Percentiles rank a stretch among this genome's conserved stretches.
Conservation (phyloP, 2,113 vertebrate species). For the Ailuropoda melanoleuca region DNA sequence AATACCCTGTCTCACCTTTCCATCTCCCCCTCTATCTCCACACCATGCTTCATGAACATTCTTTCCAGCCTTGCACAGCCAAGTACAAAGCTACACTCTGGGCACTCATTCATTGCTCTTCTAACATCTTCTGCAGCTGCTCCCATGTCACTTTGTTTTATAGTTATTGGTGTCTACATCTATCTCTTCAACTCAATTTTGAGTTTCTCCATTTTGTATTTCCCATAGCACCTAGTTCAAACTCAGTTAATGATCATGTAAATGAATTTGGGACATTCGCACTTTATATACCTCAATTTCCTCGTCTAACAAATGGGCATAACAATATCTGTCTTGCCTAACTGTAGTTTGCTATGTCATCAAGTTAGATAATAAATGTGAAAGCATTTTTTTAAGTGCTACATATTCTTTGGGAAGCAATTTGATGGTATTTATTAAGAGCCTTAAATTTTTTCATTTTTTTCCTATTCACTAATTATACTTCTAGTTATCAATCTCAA, state of each 20-base stretch:
- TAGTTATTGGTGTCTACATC: background rate
- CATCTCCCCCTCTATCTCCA: background rate
- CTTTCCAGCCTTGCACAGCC: background rate
- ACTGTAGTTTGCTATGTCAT: background rate
- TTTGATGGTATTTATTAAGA: slow-evolving; percentile 3
- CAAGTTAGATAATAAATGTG: background rate
- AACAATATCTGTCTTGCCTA: background rate
- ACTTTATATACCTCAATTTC: background rate
- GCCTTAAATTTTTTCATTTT: background rate
- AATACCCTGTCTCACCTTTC: background rate
- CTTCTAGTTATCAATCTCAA: background rate
- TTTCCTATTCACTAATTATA: slow-evolving; percentile 43
- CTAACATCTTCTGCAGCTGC: background rate
- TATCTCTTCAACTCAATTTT: background rate
- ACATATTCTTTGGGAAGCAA: background rate
- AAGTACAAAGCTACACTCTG: background rate
- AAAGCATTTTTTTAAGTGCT: background rate
- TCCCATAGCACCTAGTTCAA: background rate
- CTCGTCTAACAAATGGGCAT: background rate
- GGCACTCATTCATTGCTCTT: background rate
- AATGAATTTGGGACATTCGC: background rate
- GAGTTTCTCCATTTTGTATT: background rate
- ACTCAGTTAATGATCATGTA: background rate
- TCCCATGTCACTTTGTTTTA: background rate
- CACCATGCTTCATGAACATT: background rate